A percentile compares a stretch with the other conserved stretches of the same genome.
These are phyloP conservation scores for Glossophaga mutica DNA, from an alignment of 2,797 vertebrate genomes.

Conservation along the genomic window DNA sequence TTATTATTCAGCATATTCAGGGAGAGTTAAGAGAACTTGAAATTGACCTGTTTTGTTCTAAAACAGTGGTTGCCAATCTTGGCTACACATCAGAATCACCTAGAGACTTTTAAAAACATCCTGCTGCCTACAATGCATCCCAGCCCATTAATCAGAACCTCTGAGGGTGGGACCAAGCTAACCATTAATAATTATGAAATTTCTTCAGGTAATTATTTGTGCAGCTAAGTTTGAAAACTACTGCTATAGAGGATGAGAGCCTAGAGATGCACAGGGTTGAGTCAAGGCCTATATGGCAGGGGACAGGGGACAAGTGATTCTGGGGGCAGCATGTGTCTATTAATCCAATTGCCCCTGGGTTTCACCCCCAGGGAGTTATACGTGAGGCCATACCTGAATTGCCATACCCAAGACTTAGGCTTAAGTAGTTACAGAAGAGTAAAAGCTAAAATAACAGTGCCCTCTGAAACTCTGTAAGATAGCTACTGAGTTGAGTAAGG, in stretches of 20 bases:
- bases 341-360: neutral
- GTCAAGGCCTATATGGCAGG: neutral
- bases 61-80: neutral
- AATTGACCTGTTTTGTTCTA: conserved; percentile 28
- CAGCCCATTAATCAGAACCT: conserved; percentile 20
- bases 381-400: neutral
- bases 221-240: neutral
- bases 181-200: conserved; percentile 29
- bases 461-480: neutral
- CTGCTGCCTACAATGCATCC: neutral
- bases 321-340: neutral
- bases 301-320: neutral
- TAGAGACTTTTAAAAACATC: neutral
- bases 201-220: neutral
- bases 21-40: neutral
- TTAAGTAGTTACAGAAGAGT: neutral
- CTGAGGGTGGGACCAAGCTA: neutral
- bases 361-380: neutral
- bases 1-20: neutral
- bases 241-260: neutral
- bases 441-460: neutral
- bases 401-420: neutral
- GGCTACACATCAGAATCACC: neutral
- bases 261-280: neutral
- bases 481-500: neutral